Evolutionary conservation across 2,888 invertebrate species (phyloP), one percentile per base, ranked within the genome.

Genomic region (Cryptocheilus praepositus): DNA sequence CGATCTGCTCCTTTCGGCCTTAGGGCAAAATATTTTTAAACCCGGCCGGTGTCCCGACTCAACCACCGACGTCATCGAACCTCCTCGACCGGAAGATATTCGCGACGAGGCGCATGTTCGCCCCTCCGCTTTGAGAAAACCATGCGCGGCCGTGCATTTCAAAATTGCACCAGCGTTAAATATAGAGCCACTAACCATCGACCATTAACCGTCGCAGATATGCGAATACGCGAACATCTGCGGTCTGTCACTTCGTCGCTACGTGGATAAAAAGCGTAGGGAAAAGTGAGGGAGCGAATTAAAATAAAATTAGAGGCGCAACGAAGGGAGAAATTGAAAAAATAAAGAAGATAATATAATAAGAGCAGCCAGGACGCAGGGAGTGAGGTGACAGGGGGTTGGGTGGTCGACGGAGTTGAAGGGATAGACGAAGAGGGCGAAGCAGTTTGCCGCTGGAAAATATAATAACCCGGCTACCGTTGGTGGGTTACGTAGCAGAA

Each of bases 1-100:
- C 62, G 16, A 60, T 22, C 66, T 61, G 54, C 44, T 45, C 45
- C 13, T 13, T 18, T 45, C 68, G 36, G 43, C 51, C 44, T 46
- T 44, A 61, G 49, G 51, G 61, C 67, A 69, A 68, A 71, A 74
- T 71, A 77, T 77, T 77, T 76, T 61, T 69, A 65, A 67, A 61
- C 63, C 61, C n/a, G 13, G 4, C 13, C 46, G 58, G 15, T 45
- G 18, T 25, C 22, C 54, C 45, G 56, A 62, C 44, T 51, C 61
- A 16, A 19, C 21, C 52, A 62, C 11, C 56, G 36, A 43, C 54
- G 49, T 43, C 64, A 28, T 21, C 16, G 21, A 3, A 5, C 28
- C 45, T 49, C 44, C 54, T 67, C 64, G 67, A 44, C 57, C 62
- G 58, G 70, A 75, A 76, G 63, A 60, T 60, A 65, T 69, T 61